These are phyloP conservation scores for Bubo scandiacus DNA, from an alignment of 2,113 vertebrate species.

Conservation along the genomic window DNA sequence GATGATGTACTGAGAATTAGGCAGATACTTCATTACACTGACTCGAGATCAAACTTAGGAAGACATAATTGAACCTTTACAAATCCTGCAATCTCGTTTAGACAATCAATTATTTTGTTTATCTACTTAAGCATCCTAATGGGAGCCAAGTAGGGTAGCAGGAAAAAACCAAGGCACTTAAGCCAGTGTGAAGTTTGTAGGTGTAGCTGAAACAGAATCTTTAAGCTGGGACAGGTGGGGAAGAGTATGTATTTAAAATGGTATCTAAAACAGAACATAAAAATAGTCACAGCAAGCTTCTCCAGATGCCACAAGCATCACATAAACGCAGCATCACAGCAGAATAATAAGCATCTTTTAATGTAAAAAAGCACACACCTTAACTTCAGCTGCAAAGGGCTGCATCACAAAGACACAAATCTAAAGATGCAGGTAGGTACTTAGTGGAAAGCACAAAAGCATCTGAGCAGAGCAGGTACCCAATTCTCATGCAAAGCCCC, in stretches of 20 bases:
- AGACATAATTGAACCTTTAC: neutral
- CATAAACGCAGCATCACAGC: neutral
- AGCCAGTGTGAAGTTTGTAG: neutral
- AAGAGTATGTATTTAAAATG: neutral
- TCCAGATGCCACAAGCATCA: neutral
- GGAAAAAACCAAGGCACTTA: neutral
- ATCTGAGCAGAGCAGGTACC: neutral
- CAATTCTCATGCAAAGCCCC: conserved; percentile 34
- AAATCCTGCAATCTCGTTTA: neutral
- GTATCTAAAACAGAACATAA: neutral
- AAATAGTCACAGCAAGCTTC: neutral
- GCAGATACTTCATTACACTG: neutral
- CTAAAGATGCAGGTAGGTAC: neutral
- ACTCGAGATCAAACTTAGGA: neutral
- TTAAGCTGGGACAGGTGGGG: neutral
- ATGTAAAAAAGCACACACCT: neutral
- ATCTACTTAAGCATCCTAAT: neutral
- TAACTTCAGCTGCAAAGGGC: neutral
- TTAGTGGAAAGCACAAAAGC: neutral
- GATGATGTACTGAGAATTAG: neutral
- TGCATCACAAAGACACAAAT: neutral
- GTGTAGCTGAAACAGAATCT: neutral
- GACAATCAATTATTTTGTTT: neutral
- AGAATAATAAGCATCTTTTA: neutral
- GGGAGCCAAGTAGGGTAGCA: neutral